Percentiles rank a stretch among this genome's conserved stretches.
Evolutionary conservation across 2,797 vertebrate species (phyloP).

Genomic region (Diceros bicornis): DNA sequence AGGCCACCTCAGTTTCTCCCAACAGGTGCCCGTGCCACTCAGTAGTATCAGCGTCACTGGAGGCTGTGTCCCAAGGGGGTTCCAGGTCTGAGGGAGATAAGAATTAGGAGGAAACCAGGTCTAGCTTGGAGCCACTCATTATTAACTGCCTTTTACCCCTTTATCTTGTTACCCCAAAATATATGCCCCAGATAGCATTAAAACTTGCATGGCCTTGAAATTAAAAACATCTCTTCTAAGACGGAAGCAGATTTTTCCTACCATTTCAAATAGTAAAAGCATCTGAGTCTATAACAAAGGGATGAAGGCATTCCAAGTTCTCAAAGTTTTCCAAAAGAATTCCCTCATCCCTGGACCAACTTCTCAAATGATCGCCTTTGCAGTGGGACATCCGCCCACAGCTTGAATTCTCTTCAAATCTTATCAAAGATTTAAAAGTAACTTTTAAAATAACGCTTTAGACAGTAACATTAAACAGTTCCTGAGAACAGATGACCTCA

Average conservation of each 20-base stretch:
- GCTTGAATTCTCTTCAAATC: constrained; percentile 61
- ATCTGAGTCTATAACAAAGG: neutral
- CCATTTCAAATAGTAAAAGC: constrained; percentile 36
- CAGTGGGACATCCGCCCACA: neutral
- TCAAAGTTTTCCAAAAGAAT: constrained; percentile 62
- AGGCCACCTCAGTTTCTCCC: neutral
- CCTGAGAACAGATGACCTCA: constrained; percentile 45
- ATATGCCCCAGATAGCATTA: neutral
- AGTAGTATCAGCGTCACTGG: neutral
- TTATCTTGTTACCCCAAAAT: neutral
- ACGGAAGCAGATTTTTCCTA: neutral
- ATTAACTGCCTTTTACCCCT: neutral
- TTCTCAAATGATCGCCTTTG: constrained; percentile 6
- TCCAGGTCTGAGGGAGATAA: neutral
- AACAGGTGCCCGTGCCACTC: neutral
- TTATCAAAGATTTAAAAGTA: constrained; percentile 71
- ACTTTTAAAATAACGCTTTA: constrained; percentile 50
- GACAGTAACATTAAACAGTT: constrained; percentile 51
- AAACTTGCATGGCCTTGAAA: constrained; percentile 1
- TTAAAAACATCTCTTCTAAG: constrained; percentile 37
- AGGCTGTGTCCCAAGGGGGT: neutral
- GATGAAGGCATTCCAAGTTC: neutral
- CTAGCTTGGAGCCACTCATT: neutral
- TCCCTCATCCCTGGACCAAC: neutral
- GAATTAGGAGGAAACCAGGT: neutral